A percentile compares a stretch with the other conserved stretches of the same genome.
These are phyloP conservation scores for Onychorhynchus coronatus DNA, from an alignment of 2,113 vertebrate genomes.

Conservation along the genomic window DNA sequence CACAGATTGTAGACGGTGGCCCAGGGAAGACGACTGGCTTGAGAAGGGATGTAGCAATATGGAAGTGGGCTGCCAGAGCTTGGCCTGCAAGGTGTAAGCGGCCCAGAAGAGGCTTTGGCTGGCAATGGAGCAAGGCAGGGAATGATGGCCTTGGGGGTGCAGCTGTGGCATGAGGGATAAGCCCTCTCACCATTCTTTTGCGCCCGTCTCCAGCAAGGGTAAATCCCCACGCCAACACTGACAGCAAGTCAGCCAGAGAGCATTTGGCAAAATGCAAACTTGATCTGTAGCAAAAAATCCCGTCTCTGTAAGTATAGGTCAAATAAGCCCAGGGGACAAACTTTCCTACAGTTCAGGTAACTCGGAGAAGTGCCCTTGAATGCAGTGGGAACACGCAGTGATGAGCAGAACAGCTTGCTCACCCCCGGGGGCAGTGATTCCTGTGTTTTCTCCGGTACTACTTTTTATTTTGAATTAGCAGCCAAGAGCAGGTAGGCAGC, in stretches of 20 bases:
- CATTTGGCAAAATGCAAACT: neutral
- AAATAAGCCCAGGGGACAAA: conserved; percentile 7
- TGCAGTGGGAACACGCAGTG: neutral
- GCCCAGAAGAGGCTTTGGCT: neutral
- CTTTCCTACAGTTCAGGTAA: neutral
- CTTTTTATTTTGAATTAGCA: conserved; percentile 40
- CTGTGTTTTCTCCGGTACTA: neutral
- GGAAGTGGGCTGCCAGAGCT: neutral
- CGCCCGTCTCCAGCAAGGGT: rapidly evolving
- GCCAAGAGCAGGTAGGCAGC: conserved; percentile 44
- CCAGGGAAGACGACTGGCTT: neutral
- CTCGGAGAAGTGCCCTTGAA: neutral
- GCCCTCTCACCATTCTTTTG: neutral
- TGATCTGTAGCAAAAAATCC: neutral
- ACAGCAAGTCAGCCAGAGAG: neutral
- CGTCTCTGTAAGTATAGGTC: neutral
- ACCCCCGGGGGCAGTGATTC: neutral
- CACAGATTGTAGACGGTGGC: neutral
- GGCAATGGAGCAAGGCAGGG: neutral
- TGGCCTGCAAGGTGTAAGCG: rapidly evolving
- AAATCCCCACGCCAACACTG: neutral
- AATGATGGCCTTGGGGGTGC: neutral
- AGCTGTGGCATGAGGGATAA: neutral
- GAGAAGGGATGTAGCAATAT: neutral
- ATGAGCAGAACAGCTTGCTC: conserved; percentile 18